Percentiles rank a stretch among this genome's conserved stretches.
Evolutionary conservation across 2,113 vertebrate genomes (phyloP).

Genomic region (Porphyrio hochstetteri): DNA sequence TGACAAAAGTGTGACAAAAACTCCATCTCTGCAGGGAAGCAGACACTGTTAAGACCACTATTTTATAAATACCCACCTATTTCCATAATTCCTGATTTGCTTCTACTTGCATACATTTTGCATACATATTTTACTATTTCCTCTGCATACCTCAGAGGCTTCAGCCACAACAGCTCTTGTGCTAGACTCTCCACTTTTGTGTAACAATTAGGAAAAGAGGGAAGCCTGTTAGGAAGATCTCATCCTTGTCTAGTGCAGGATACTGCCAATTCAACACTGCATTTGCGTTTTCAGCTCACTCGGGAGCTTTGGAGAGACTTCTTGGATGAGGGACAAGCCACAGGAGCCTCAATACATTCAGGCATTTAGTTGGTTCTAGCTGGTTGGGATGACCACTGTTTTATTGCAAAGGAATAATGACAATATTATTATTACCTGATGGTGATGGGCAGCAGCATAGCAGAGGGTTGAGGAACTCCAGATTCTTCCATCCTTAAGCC

Average conservation of each 20-base stretch:
- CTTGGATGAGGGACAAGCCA: neutral
- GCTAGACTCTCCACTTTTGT: neutral
- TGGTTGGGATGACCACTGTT: accelerated
- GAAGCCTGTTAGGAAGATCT: neutral
- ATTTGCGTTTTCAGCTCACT: neutral
- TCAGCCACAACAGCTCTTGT: neutral
- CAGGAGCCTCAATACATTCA: neutral
- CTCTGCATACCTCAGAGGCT: neutral
- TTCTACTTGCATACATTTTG: neutral
- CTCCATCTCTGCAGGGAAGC: neutral
- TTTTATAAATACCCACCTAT: neutral
- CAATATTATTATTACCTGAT: neutral
- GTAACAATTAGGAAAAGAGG: neutral
- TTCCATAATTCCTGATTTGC: neutral
- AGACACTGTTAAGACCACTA: neutral
- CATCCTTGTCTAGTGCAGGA: neutral
- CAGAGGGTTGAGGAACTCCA: neutral
- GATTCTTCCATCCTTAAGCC: neutral
- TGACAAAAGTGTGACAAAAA: neutral
- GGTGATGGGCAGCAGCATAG: neutral
- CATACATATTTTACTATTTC: neutral
- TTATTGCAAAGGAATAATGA: neutral
- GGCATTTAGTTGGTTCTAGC: neutral
- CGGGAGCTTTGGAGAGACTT: neutral
- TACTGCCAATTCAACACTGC: neutral